Conservation (phyloP, 2,113 vertebrate species). For the Ochotona princeps region DNA sequence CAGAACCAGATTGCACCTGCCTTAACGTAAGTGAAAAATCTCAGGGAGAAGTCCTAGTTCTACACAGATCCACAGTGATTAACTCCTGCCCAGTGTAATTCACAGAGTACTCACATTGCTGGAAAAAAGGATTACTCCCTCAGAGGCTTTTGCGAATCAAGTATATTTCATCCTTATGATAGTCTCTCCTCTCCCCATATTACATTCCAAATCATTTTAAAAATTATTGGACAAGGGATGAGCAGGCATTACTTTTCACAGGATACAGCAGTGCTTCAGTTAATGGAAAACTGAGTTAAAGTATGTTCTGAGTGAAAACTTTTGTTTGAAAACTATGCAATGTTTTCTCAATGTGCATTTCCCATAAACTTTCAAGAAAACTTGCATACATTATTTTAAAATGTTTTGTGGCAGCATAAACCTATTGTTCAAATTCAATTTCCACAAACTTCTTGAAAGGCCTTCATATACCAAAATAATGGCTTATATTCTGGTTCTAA, state of each 20-base stretch:
- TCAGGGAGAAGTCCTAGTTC: not conserved
- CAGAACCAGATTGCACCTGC: not conserved
- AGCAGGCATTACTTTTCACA: not conserved
- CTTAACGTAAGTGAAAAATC: not conserved
- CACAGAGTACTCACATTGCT: not conserved
- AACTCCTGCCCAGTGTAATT: not conserved
- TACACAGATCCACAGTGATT: not conserved
- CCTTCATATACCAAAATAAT: not conserved
- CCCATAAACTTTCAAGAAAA: too few relatives aligned
- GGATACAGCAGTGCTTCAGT: not conserved
- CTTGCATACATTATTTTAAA: too few relatives aligned
- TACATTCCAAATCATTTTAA: not conserved
- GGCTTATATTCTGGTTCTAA: not conserved
- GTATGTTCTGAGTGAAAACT: too few relatives aligned
- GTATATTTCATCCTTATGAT: not conserved
- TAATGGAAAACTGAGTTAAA: too few relatives aligned
- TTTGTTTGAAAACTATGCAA: too few relatives aligned
- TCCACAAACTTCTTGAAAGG: too few relatives aligned
- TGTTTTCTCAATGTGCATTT: too few relatives aligned
- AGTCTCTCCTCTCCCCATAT: fast-evolving
- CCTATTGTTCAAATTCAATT: too few relatives aligned
- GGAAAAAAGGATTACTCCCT: not conserved
- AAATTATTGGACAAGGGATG: not conserved
- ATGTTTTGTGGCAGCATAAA: too few relatives aligned
- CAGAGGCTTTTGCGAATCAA: slow-evolving; percentile 5